phyloP scores from a whole-genome alignment of 2,113 vertebrate species.

The Trematomus loennbergii region DNA sequence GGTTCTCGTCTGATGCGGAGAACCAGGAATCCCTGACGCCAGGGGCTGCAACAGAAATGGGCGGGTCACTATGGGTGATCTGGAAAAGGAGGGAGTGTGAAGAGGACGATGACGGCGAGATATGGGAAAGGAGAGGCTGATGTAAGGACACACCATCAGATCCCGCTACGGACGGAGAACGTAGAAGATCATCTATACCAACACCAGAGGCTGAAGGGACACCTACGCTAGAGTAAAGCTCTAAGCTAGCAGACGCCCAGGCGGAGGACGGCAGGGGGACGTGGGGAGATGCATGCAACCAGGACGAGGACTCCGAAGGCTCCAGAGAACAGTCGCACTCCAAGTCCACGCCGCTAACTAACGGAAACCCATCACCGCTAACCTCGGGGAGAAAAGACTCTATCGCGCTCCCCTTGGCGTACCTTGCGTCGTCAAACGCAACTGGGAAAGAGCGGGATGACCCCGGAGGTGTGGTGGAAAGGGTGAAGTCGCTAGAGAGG shows the following conservation, averaged over 20 bases:
- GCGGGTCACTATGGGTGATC: conserved; percentile 73
- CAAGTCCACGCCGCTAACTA: conserved; percentile 56
- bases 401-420: conserved; percentile 46
- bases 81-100: conserved; percentile 71
- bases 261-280: conserved; percentile 57
- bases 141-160: conserved; percentile 60
- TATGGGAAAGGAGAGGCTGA: conserved; percentile 67
- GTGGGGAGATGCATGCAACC: conserved; percentile 70
- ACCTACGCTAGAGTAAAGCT: conserved; percentile 52
- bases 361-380: conserved; percentile 50
- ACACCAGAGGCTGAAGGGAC: conserved; percentile 76
- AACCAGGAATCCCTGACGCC: conserved; percentile 69
- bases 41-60: conserved; percentile 84
- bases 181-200: conserved; percentile 48
- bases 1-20: conserved; percentile 70
- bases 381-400: conserved; percentile 66
- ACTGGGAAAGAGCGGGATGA: conserved; percentile 83
- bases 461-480: conserved; percentile 75
- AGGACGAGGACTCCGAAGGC: conserved; percentile 47
- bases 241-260: conserved; percentile 52
- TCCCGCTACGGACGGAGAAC: conserved; percentile 61
- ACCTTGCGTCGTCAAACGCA: conserved; percentile 58
- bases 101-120: conserved; percentile 66
- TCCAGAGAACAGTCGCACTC: conserved; percentile 71
- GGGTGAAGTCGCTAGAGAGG: conserved; percentile 83